These are phyloP conservation scores for Blomia tropicalis DNA, from an alignment of 2,888 invertebrate species.

Conservation along the genomic window DNA sequence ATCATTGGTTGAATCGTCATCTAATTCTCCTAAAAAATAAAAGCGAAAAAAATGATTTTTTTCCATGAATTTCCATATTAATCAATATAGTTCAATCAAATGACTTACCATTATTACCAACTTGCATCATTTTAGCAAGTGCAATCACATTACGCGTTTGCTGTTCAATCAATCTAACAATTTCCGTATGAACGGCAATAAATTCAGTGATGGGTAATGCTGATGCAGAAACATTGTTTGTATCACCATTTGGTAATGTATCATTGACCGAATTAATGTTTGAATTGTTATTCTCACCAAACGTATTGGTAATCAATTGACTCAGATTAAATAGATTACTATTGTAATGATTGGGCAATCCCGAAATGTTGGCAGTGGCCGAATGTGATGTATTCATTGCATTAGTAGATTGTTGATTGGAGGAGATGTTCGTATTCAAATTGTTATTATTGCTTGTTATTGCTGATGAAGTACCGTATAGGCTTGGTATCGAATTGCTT, in stretches of 20 bases:
- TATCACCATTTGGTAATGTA: too few relatives aligned
- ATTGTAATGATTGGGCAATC: too few relatives aligned
- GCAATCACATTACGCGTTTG: neutral
- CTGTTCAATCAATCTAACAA: neutral
- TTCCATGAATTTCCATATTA: too few relatives aligned
- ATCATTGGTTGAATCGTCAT: neutral
- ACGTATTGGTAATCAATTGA: neutral
- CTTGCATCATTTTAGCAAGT: neutral
- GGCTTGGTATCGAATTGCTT: neutral
- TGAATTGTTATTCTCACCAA: neutral
- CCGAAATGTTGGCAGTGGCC: too few relatives aligned
- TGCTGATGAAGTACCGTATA: neutral
- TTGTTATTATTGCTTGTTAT: neutral
- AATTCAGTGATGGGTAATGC: neutral
- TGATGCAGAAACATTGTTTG: neutral
- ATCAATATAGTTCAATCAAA: neutral
- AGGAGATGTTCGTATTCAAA: neutral
- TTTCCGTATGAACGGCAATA: neutral
- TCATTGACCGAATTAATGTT: neutral
- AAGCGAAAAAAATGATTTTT: too few relatives aligned
- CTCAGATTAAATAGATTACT: neutral
- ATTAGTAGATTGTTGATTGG: neutral
- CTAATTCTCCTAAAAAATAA: too few relatives aligned
- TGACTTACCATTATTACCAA: neutral
- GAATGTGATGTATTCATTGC: too few relatives aligned